Evolutionary conservation across 2,888 invertebrate species (phyloP).

Genomic region (Leucoptera coffeella): DNA sequence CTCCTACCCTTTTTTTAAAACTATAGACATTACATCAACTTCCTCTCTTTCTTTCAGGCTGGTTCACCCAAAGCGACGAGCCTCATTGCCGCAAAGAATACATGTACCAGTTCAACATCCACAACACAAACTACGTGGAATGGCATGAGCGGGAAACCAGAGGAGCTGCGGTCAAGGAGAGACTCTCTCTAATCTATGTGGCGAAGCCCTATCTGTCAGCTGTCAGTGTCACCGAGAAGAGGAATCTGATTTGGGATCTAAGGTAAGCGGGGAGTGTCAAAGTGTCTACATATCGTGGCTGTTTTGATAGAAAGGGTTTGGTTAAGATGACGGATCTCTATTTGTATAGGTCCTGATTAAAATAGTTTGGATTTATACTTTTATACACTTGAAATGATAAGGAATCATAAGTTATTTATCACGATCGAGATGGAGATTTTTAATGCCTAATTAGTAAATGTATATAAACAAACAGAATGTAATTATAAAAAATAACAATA

Average conservation of each 20-base stretch:
- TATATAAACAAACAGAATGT: no score
- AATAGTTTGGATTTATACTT: no score
- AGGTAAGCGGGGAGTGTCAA: no score
- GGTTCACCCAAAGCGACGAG: constrained; percentile 81
- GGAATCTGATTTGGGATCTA: constrained; percentile 82
- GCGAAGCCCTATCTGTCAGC: constrained; percentile 74
- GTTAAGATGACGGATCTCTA: no score
- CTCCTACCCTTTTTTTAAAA: no score
- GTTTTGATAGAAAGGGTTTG: neutral
- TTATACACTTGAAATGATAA: no score
- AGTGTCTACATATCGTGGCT: neutral
- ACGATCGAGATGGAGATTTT: no score
- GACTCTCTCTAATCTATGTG: constrained; percentile 72
- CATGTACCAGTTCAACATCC: constrained; percentile 66
- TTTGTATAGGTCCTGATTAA: no score
- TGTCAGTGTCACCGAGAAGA: constrained; percentile 80
- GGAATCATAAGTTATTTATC: no score
- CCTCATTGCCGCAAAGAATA: constrained; percentile 75
- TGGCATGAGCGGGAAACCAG: constrained; percentile 80
- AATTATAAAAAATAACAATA: no score
- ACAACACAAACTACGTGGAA: constrained; percentile 70
- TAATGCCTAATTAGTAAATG: no score
- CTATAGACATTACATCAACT: no score
- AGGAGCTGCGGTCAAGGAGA: constrained; percentile 55
- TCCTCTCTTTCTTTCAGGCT: constrained; percentile 40